Base-by-base conservation (phyloP, 2,113 vertebrate species). In the Petromus typicus region DNA sequence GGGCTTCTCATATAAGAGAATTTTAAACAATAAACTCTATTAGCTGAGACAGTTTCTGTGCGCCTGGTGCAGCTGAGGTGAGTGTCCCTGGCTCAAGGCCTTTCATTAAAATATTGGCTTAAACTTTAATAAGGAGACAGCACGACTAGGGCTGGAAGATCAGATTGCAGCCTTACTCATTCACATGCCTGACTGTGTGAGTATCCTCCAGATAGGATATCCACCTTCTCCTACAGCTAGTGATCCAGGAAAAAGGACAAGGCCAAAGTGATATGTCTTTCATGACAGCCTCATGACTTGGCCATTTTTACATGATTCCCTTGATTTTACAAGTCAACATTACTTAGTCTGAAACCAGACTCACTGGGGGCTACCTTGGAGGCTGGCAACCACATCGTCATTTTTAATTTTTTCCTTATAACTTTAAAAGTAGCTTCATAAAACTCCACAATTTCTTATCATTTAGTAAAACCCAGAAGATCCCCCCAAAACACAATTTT, bases 391-490 rank as follows among this genome's bases (percentile, higher is more conserved):
- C 45, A 71, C 45, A 82, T 25, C 69, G 13, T n/a, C 85, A 43
- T 61, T 86, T 8, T 91, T 61, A 61, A 71, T 82, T 90, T 64
- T 89, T 86, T 89, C 66, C 30, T 40, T 57, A 76, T 16, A 76
- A 82, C 25, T 67, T 86, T 71, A 63, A 91, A 82, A 48, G 13
- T 43, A 89, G n/a, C 86, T 95, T 83, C 40, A 86, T 76, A 57
- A 17, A 86, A 11, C 7, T 64, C 25, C 82, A 20, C 45, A 83
- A 92, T 90, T 94, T 67, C 37, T n/a, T 57, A n/a, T 51, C 34
- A 0, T 85, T 61, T 13, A 25, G 12, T 17, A 93, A 91, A 91
- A 93, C 80, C 75, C n/a, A 1, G 86, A 82, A 90, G 59, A 34
- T 25, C 71, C 30, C 81, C 16, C 5, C 10, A 51, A 51, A 48